Evolutionary conservation across 2,797 vertebrate genomes (phyloP).

Genomic region (Diglossa cyanea): DNA sequence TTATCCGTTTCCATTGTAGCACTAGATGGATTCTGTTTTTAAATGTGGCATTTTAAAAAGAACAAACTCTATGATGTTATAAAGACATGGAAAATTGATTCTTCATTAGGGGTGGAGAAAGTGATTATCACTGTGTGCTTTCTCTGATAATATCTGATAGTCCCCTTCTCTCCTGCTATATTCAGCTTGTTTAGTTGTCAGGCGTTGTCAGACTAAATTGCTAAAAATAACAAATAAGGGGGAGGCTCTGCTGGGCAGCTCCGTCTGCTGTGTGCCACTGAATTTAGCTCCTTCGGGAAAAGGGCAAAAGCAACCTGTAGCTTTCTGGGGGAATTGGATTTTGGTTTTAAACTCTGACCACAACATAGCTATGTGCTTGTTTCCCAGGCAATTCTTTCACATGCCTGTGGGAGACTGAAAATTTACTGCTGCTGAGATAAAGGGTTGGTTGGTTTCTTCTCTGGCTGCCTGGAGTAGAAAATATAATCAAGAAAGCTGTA

Average conservation of each 20-base stretch:
- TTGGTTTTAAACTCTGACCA: slow-evolving; percentile 58
- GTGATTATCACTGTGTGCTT: slow-evolving; percentile 67
- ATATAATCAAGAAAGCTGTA: neutral
- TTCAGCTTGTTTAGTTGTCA: slow-evolving; percentile 77
- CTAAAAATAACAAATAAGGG: slow-evolving; percentile 82
- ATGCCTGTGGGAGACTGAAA: neutral
- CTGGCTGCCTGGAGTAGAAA: neutral
- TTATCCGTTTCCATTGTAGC: slow-evolving; percentile 74
- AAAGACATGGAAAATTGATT: slow-evolving; percentile 76
- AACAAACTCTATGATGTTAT: slow-evolving; percentile 64
- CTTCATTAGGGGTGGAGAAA: slow-evolving; percentile 73
- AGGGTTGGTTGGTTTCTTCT: neutral
- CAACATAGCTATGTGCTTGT: neutral
- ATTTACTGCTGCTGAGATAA: neutral
- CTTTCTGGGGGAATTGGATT: slow-evolving; percentile 49
- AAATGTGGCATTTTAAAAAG: slow-evolving; percentile 68
- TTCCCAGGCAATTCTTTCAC: neutral
- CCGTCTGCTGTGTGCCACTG: slow-evolving; percentile 67
- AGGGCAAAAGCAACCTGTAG: slow-evolving; percentile 64
- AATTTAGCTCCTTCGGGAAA: slow-evolving; percentile 70
- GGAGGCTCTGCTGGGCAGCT: slow-evolving; percentile 66
- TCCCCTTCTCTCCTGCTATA: slow-evolving; percentile 74
- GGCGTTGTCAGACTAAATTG: slow-evolving; percentile 76
- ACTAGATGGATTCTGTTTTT: slow-evolving; percentile 68
- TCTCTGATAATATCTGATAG: slow-evolving; percentile 74